A percentile compares a stretch with the other conserved stretches of the same genome.
Conservation (phyloP, 2,113 vertebrate genomes). For the Epinephelus fuscoguttatus region DNA sequence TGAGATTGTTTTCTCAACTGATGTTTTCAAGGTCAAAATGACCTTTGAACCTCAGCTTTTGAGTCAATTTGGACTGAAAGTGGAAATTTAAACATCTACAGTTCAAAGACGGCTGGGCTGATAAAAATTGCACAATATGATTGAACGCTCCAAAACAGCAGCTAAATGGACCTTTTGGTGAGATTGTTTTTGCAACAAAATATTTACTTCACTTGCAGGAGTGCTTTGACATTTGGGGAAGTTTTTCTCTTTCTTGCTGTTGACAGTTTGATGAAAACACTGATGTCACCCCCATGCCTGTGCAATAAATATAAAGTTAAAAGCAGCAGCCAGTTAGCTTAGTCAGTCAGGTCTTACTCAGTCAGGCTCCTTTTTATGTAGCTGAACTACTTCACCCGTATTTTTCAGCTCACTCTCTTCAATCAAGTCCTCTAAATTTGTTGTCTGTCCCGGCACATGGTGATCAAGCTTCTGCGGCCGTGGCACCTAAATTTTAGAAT, state of each 20-base stretch:
- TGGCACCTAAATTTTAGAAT: too few relatives aligned
- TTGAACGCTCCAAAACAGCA: neutral
- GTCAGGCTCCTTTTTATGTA: too few relatives aligned
- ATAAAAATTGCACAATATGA: neutral
- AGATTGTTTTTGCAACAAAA: neutral
- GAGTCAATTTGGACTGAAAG: neutral
- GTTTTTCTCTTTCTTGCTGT: too few relatives aligned
- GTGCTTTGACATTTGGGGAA: neutral
- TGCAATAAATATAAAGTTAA: too few relatives aligned
- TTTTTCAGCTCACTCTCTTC: too few relatives aligned
- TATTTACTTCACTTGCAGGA: neutral
- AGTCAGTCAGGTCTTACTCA: too few relatives aligned
- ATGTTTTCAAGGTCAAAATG: conserved; percentile 18
- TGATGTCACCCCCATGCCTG: neutral
- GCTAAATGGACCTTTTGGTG: neutral
- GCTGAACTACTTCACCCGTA: too few relatives aligned
- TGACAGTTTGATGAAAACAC: neutral
- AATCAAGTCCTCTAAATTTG: too few relatives aligned
- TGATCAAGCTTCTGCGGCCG: too few relatives aligned
- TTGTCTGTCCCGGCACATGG: too few relatives aligned
- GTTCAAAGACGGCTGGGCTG: neutral
- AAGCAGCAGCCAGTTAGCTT: too few relatives aligned
- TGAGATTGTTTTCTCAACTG: conserved; percentile 16
- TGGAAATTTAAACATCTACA: neutral
- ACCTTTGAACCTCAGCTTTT: conserved; percentile 2